Evolutionary conservation across 2,797 vertebrate genomes (phyloP).

Genomic region (Lemur catta): DNA sequence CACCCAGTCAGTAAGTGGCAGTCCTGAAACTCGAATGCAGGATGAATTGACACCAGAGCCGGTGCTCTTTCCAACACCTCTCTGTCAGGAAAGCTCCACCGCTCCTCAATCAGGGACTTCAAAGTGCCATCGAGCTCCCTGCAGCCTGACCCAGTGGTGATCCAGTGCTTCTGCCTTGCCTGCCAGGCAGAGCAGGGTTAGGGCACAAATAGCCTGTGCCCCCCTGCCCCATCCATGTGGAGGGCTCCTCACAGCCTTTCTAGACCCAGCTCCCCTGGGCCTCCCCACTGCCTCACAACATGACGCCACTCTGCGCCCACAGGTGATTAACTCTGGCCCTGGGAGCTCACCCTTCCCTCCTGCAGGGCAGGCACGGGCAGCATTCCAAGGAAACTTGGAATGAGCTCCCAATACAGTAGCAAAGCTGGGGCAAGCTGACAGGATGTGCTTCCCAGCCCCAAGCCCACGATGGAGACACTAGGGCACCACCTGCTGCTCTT

Average conservation of each 20-base stretch:
- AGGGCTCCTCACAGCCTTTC: neutral
- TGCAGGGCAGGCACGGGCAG: neutral
- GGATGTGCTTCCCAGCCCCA: neutral
- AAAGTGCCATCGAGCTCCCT: neutral
- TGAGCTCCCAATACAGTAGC: neutral
- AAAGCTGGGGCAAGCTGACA: neutral
- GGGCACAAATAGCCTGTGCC: neutral
- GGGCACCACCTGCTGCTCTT: neutral
- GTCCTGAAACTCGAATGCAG: neutral
- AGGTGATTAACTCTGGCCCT: neutral
- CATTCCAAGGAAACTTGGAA: slow-evolving; percentile 50
- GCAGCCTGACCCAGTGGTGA: neutral
- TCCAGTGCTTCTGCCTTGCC: neutral
- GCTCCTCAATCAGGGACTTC: neutral
- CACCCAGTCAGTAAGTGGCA: neutral
- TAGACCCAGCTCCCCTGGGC: neutral
- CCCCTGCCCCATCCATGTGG: neutral
- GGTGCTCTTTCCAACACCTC: neutral
- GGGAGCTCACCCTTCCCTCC: neutral
- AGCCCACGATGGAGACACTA: neutral
- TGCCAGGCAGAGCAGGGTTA: neutral
- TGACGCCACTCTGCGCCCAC: neutral
- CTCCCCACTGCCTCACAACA: neutral
- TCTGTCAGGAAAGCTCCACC: too few species aligned
- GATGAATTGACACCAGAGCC: neutral